These are phyloP conservation scores for Pterocles gutturalis DNA, from an alignment of 2,113 vertebrate genomes.

Conservation along the genomic window DNA sequence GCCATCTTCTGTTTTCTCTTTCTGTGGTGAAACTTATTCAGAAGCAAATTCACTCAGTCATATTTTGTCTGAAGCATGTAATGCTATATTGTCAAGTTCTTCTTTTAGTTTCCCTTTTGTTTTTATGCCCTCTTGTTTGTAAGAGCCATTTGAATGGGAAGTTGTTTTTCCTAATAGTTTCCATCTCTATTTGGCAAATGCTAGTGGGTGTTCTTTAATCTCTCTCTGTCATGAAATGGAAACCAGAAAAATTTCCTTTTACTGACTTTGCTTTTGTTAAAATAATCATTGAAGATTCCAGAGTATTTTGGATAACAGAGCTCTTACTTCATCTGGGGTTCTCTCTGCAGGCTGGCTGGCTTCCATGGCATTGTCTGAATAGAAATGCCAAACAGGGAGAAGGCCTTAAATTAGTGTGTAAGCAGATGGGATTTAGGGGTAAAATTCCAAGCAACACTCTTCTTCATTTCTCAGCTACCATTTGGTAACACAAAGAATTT, in stretches of 20 bases:
- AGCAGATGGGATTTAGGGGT: background rate
- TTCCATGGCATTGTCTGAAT: slow-evolving; percentile 39
- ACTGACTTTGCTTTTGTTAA: slow-evolving; percentile 47
- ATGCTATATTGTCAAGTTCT: background rate
- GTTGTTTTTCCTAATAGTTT: slow-evolving; percentile 38
- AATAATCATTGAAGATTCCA: slow-evolving; percentile 31
- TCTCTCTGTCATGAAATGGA: slow-evolving; percentile 17
- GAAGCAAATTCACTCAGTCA: background rate
- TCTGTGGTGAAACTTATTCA: background rate
- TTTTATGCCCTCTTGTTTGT: slow-evolving; percentile 33
- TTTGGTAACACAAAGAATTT: background rate
- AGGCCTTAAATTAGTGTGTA: background rate
- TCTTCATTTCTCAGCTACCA: background rate
- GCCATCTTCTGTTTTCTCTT: slow-evolving; percentile 19
- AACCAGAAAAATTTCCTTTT: slow-evolving; percentile 34
- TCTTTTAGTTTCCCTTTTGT: slow-evolving; percentile 35
- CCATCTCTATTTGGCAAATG: slow-evolving; percentile 40
- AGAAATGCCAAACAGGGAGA: background rate
- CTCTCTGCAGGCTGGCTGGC: background rate
- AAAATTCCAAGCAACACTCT: background rate
- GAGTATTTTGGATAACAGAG: background rate
- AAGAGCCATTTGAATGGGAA: slow-evolving; percentile 21
- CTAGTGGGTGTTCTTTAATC: background rate
- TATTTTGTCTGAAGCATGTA: slow-evolving; percentile 9
- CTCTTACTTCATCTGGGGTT: slow-evolving; percentile 29